Percentiles rank a stretch among this genome's conserved stretches.
Conservation (phyloP, 2,113 vertebrate species). For the Gymnarchus niloticus region DNA sequence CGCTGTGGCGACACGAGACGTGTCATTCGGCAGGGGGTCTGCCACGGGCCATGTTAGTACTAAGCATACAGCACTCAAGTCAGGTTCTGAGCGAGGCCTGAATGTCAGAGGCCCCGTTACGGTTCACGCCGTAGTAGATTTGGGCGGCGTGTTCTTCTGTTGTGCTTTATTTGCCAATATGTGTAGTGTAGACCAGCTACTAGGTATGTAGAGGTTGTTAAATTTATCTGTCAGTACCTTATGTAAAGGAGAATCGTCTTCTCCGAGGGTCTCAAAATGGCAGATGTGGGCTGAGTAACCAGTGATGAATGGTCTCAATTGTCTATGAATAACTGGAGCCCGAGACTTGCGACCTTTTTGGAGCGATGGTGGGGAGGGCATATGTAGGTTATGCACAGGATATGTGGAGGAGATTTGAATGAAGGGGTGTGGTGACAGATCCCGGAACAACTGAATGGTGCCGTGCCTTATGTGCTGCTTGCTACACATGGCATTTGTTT, state of each 20-base stretch:
- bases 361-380: background rate
- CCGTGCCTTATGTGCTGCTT: background rate
- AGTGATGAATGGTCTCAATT: background rate
- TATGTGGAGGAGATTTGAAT: background rate
- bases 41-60: background rate
- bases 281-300: background rate
- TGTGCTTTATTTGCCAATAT: background rate
- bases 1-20: background rate
- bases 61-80: background rate
- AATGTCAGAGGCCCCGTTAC: background rate
- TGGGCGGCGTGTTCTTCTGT: background rate
- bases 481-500: constrained; percentile 14
- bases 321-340: no score
- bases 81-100: background rate
- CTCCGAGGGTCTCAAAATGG: no score
- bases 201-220: background rate
- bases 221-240: background rate
- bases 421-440: constrained; percentile 4
- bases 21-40: background rate
- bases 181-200: background rate
- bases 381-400: background rate
- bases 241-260: background rate
- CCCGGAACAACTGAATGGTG: background rate
- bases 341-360: constrained; percentile 25
- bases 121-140: background rate